Evolutionary conservation across 2,797 vertebrate genomes (phyloP).

Genomic region (Phoxinus dragarum): DNA sequence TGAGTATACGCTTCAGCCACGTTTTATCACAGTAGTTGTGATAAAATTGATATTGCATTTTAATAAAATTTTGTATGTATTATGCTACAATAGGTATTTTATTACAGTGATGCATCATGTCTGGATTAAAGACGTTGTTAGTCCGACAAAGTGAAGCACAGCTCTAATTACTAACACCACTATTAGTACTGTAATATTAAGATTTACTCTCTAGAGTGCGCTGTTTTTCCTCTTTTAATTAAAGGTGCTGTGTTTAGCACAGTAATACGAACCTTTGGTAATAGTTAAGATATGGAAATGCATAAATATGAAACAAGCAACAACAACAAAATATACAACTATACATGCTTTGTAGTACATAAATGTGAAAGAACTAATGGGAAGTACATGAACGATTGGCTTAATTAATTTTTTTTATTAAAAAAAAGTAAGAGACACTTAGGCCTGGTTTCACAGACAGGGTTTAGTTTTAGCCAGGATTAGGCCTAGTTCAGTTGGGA

Average conservation of each 20-base stretch:
- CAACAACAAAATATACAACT: not conserved
- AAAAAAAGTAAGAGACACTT: not conserved
- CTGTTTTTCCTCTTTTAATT: slow-evolving; percentile 1
- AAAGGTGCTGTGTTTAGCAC: not conserved
- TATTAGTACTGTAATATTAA: slow-evolving; percentile 19
- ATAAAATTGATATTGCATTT: not conserved
- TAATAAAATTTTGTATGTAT: not conserved
- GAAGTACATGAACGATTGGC: not conserved
- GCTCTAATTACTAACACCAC: not conserved
- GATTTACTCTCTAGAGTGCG: slow-evolving; percentile 45
- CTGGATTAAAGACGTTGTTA: not conserved
- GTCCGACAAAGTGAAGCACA: not conserved
- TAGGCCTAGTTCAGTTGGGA: no score
- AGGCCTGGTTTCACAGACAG: no score
- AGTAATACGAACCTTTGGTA: not conserved
- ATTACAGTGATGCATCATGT: not conserved
- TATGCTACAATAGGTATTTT: not conserved
- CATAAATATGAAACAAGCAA: not conserved
- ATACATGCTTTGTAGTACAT: not conserved
- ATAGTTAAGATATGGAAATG: not conserved
- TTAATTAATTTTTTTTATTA: not conserved
- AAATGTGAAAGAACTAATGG: not conserved
- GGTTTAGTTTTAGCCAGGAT: no score
- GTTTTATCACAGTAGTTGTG: not conserved
- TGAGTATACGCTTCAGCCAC: not conserved